Conservation (phyloP, 2,113 vertebrate genomes). For the Blennius ocellaris region DNA sequence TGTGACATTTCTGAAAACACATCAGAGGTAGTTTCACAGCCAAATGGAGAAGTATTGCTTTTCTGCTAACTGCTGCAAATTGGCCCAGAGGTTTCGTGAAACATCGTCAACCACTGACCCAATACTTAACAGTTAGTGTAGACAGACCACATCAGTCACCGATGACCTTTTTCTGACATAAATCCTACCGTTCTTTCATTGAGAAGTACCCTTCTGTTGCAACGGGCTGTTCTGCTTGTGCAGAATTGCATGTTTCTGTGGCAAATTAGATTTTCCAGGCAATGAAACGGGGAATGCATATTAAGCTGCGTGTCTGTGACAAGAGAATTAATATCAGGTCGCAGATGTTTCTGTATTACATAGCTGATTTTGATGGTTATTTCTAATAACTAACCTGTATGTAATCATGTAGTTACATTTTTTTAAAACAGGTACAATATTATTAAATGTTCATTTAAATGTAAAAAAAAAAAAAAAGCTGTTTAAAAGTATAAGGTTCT, state of each 20-base stretch:
- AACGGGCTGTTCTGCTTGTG: not conserved
- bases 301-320: not conserved
- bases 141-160: constrained; percentile 14
- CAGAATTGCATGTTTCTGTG: not conserved
- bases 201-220: not conserved
- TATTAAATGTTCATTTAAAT: too few relatives aligned
- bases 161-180: constrained; percentile 16
- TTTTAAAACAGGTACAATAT: too few relatives aligned
- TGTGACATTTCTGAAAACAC: constrained; percentile 29
- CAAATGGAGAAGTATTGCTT: constrained; percentile 49
- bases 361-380: not conserved
- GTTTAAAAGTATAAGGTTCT: too few relatives aligned
- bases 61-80: constrained; percentile 20
- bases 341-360: not conserved
- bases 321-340: constrained; percentile 5
- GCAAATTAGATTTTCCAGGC: constrained; percentile 9
- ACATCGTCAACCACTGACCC: constrained; percentile 34
- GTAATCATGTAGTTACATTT: too few relatives aligned
- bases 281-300: not conserved
- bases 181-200: constrained; percentile 20
- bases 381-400: constrained; percentile 11
- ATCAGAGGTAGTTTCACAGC: constrained; percentile 24
- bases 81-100: constrained; percentile 27
- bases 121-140: constrained; percentile 6
- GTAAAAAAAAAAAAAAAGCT: too few relatives aligned